phyloP scores from a whole-genome alignment of 2,797 vertebrate species.

The Mycteria americana region DNA sequence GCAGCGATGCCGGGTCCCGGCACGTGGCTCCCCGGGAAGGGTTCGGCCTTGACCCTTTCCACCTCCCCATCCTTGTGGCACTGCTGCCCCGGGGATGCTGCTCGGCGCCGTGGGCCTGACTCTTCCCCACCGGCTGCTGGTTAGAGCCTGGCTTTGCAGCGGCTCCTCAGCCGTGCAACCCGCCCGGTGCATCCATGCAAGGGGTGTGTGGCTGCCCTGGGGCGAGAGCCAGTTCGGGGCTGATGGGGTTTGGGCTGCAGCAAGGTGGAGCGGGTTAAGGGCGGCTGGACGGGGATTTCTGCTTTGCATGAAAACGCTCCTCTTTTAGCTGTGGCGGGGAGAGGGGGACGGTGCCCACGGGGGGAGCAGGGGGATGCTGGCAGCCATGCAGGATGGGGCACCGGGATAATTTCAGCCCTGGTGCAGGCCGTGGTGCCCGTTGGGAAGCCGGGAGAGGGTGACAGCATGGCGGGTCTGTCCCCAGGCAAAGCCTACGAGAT shows the following conservation, averaged over 20 bases:
- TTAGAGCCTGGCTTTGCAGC: not conserved
- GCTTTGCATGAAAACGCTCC: not conserved
- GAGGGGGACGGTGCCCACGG: fast-evolving
- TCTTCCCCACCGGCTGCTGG: not conserved
- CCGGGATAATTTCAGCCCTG: not conserved
- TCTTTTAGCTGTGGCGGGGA: not conserved
- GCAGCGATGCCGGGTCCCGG: fast-evolving
- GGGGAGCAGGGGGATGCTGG: too few species aligned
- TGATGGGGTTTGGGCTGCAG: not conserved
- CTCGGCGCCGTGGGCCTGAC: not conserved
- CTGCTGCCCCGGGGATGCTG: not conserved
- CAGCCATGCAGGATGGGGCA: fast-evolving
- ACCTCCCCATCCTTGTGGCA: not conserved
- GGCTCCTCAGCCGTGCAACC: fast-evolving
- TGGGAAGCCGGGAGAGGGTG: fast-evolving
- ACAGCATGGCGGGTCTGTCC: fast-evolving
- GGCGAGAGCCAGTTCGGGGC: fast-evolving
- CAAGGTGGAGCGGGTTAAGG: not conserved
- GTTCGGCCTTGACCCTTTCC: not conserved
- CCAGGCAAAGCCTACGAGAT: constrained; percentile 94
- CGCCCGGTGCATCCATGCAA: fast-evolving
- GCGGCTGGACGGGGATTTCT: not conserved
- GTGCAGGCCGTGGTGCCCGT: fast-evolving
- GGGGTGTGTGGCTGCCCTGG: fast-evolving
- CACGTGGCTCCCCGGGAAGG: not conserved